These are phyloP conservation scores for Pyrgus malvae DNA, from an alignment of 2,888 invertebrate genomes.

Conservation along the genomic window DNA sequence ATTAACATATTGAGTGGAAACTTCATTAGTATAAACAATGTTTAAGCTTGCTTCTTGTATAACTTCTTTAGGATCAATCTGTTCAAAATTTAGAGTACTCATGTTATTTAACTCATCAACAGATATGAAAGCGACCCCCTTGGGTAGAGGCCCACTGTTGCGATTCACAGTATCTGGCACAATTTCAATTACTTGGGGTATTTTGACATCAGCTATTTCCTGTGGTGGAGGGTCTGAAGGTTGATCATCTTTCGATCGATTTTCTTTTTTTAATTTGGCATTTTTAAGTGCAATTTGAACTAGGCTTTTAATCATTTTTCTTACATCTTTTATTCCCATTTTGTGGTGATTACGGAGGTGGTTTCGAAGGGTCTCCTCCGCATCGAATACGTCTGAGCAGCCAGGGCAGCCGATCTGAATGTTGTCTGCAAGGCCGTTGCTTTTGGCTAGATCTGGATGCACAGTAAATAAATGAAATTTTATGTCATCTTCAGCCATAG, in stretches of 20 bases:
- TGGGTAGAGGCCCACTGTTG: slow-evolving; percentile 56
- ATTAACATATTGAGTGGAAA: slow-evolving; percentile 63
- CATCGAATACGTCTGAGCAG: slow-evolving; percentile 84
- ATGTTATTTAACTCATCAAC: slow-evolving; percentile 72
- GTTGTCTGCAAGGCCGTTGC: slow-evolving; percentile 77
- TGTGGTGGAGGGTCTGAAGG: slow-evolving; percentile 38
- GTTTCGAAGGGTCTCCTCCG: slow-evolving; percentile 82
- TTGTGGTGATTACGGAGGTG: slow-evolving; percentile 87
- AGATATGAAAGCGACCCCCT: slow-evolving; percentile 71
- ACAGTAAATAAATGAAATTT: slow-evolving; percentile 75
- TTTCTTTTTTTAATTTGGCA: slow-evolving; percentile 69
- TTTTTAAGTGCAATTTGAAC: slow-evolving; percentile 72
- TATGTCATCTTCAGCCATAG: slow-evolving; percentile 76
- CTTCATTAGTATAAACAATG: slow-evolving; percentile 70
- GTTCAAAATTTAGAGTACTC: slow-evolving; percentile 74
- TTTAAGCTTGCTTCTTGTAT: slow-evolving; percentile 77
- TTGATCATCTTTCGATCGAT: slow-evolving; percentile 40
- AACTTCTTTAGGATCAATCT: slow-evolving; percentile 73
- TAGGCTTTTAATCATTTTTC: slow-evolving; percentile 80
- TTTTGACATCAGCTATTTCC: slow-evolving; percentile 59
- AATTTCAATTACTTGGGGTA: slow-evolving; percentile 75
- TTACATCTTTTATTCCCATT: slow-evolving; percentile 83
- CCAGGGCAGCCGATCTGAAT: slow-evolving; percentile 85
- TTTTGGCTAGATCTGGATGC: slow-evolving; percentile 74
- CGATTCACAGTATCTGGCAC: slow-evolving; percentile 58